Base-by-base conservation (phyloP, 2,113 vertebrate species). In the Pardalotus punctatus region DNA sequence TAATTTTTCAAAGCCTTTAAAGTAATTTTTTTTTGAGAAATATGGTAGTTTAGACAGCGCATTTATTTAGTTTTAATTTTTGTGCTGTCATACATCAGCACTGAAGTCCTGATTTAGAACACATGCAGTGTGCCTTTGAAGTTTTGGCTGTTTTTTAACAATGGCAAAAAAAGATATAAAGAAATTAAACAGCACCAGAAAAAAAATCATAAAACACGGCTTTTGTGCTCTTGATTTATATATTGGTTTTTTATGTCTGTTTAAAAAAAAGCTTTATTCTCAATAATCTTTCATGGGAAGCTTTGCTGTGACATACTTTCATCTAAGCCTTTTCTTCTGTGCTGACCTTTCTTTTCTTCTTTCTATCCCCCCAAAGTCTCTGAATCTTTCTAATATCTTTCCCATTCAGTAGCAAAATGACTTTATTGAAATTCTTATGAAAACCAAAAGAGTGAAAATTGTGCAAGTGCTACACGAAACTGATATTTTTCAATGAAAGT, bases 61-160 rank as follows among this genome's bases (percentile, higher is more conserved):
- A 98, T 98, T 98, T 98, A 98, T 98, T 98, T 97, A 82, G 90
- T 97, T 98, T 97, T 98, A 98, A 98, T 98, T 98, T 97, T 98
- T 97, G 89, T 96, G 97, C 98, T 98, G 98, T 97, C 98, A 98
- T 97, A 97, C 97, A 97, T 98, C 97, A 97, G 96, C 93, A 95
- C 97, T 97, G 97, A 97, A 97, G 95, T 96, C 94, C 95, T 98
- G 98, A 98, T 98, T 98, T n/a, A 88, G 97, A 98, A 98, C 98
- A 98, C 96, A 98, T 98, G 98, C 96, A 79, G 92, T 38, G 25
- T 79, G 74, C 87, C 98, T 98, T 98, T 98, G 98, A 98, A 98
- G 98, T 98, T 94, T 86, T 81, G 95, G 54, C 92, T 97, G 96
- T 27, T 76, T 97, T 93, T 95, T 96, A 97, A 98, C 95, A 98